phyloP scores from a whole-genome alignment of 2,113 vertebrate species.

The Clarias macrocephalus region DNA sequence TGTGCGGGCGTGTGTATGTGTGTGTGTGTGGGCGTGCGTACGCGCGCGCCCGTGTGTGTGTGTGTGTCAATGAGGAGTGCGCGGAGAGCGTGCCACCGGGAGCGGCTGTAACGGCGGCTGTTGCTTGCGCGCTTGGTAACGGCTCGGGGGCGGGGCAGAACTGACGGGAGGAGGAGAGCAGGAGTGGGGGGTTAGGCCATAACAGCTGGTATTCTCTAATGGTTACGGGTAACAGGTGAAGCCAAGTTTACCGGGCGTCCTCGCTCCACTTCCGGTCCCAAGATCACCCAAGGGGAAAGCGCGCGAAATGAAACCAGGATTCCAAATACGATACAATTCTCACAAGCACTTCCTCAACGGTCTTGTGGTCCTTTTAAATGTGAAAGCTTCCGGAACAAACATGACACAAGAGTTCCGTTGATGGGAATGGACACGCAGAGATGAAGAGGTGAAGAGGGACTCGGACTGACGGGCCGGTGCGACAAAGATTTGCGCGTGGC shows the following conservation, averaged over 20 bases:
- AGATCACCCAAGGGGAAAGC: not conserved
- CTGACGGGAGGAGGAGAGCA: slow-evolving; percentile 50
- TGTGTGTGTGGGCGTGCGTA: slow-evolving; percentile 37
- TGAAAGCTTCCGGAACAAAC: not conserved
- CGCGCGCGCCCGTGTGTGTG: slow-evolving; percentile 36
- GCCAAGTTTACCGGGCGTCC: slow-evolving; percentile 39
- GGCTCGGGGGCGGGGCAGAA: slow-evolving; percentile 54
- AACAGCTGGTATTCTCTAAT: slow-evolving; percentile 64
- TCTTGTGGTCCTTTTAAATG: not conserved
- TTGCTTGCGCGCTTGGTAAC: slow-evolving; percentile 50
- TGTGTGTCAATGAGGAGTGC: slow-evolving; percentile 47
- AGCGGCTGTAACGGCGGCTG: slow-evolving; percentile 54
- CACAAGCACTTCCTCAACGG: not conserved
- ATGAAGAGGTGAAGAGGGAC: slow-evolving; percentile 51
- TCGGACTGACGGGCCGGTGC: slow-evolving; percentile 62
- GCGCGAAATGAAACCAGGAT: slow-evolving; percentile 8
- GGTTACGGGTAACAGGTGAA: slow-evolving; percentile 74
- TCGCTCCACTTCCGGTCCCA: slow-evolving; percentile 23
- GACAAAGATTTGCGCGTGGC: slow-evolving; percentile 62
- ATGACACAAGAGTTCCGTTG: slow-evolving; percentile 23
- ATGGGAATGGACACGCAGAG: not conserved
- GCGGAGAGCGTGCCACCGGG: slow-evolving; percentile 48
- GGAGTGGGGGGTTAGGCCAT: slow-evolving; percentile 63
- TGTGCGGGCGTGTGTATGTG: slow-evolving; percentile 41
- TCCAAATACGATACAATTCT: not conserved